phyloP scores from a whole-genome alignment of 2,113 vertebrate genomes.

The Thunnus maccoyii region DNA sequence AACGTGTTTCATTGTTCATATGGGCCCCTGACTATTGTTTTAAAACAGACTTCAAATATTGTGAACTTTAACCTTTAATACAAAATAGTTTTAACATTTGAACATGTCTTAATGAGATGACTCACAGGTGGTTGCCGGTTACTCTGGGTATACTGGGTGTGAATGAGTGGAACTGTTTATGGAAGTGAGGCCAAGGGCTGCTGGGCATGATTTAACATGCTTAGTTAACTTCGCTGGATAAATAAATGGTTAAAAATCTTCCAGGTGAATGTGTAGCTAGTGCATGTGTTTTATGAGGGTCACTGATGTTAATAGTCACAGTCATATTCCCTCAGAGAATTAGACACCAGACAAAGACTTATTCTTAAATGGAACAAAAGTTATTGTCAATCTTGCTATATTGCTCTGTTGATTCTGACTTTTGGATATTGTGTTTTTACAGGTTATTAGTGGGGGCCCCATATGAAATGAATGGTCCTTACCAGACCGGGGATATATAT shows the following conservation, averaged over 20 bases:
- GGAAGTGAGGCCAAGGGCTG: conserved; percentile 5
- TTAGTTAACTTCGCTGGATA: conserved; percentile 33
- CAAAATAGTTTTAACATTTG: no score
- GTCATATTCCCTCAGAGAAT: conserved; percentile 15
- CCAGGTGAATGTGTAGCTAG: neutral
- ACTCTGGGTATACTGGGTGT: conserved; percentile 2
- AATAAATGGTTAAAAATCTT: conserved; percentile 28
- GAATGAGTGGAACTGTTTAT: conserved; percentile 19
- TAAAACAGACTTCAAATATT: no score
- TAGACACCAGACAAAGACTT: neutral
- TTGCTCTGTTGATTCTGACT: conserved; percentile 1
- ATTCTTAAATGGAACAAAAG: neutral
- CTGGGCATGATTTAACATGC: conserved; percentile 35
- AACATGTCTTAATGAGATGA: neutral
- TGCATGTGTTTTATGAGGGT: conserved; percentile 24
- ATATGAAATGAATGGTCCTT: conserved; percentile 92
- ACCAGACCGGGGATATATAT: conserved; percentile 96
- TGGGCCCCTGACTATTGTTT: no score
- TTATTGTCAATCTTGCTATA: neutral
- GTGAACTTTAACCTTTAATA: no score
- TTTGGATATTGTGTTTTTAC: conserved; percentile 37
- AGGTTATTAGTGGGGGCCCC: conserved; percentile 98
- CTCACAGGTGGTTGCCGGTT: neutral
- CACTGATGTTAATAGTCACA: conserved; percentile 20
- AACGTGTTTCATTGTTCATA: no score